Base-by-base conservation (phyloP, 2,888 invertebrate genomes). In the Cheilosia variabilis region DNA sequence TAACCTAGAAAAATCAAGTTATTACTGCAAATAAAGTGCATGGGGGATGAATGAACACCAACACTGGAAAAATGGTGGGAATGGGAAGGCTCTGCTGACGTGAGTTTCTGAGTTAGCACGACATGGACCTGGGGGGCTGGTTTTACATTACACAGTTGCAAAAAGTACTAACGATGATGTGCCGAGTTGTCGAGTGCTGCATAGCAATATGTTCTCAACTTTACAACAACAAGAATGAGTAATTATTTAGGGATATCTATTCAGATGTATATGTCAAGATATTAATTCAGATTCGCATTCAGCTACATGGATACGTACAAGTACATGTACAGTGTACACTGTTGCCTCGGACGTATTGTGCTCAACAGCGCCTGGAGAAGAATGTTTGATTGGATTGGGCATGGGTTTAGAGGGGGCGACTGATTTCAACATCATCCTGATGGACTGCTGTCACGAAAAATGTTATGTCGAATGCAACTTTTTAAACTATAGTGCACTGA, bases 11-110 rank as follows among this genome's bases (percentile, higher is more conserved):
- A 81, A 57, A 50, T 52, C 75, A 76, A 71, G 63, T 76, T 71
- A 82, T 76, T 76, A 76, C 71, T 76, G 65, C 53, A 82, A 82
- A 82, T 76, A 82, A 80, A 81, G 71, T 82, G 81, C 71, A 65
- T 45, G 63, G 45, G 55, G 58, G 65, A 69, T 71, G 80, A 63
- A 69, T 73, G 63, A 66, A 37, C 37, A 37, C 7, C 17, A 24
- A 50, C 34, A 50, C 50, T 55, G 41, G 41, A 62, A 68, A 66
- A 60, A 80, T 58, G 52, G 17, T 73, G 24, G 55, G 7, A 45
- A 52, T 73, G 24, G 55, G 4, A 45, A 52, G 66, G 27, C 27
- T 27, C 55, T 55, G 58, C 22, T 47, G 10, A 58, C 27, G 58
- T 22, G 24, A 22, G 47, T 34, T 65, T 65, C 47, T 47, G 34